phyloP scores from a whole-genome alignment of 2,113 vertebrate species.

The Megaceryle torquata region DNA sequence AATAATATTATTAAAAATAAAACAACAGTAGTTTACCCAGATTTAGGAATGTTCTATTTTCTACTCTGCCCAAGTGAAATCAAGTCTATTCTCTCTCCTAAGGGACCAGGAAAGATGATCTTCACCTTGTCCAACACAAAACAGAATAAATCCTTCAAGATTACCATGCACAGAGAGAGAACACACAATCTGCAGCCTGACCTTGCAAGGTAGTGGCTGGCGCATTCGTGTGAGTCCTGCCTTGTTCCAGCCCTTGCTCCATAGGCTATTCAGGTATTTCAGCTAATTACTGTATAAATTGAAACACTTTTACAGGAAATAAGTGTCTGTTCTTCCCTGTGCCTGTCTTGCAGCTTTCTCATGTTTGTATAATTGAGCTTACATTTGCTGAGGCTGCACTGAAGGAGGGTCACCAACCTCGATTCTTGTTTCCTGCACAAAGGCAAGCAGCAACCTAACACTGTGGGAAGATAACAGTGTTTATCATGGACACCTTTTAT shows the following conservation, averaged over 20 bases:
- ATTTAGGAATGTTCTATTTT: neutral
- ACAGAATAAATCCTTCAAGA: neutral
- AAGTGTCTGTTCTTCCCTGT: rapidly evolving
- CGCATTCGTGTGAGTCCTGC: neutral
- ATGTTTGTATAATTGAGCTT: neutral
- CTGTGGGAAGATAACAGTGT: neutral
- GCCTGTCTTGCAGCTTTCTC: neutral
- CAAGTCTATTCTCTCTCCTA: neutral
- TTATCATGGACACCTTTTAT: neutral
- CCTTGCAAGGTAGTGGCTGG: neutral
- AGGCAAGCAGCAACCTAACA: neutral
- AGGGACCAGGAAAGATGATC: neutral
- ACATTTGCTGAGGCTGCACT: neutral
- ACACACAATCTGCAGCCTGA: neutral
- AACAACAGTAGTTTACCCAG: neutral
- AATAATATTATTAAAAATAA: too few relatives aligned
- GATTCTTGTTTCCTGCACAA: neutral
- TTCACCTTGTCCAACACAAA: neutral
- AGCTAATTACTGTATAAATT: neutral
- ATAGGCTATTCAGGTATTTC: neutral
- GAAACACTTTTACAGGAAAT: neutral
- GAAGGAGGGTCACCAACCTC: neutral
- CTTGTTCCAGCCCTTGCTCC: neutral
- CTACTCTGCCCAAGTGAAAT: neutral
- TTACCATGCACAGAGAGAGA: neutral